Conservation (phyloP, 2,888 invertebrate genomes). For the Melanargia galathea region DNA sequence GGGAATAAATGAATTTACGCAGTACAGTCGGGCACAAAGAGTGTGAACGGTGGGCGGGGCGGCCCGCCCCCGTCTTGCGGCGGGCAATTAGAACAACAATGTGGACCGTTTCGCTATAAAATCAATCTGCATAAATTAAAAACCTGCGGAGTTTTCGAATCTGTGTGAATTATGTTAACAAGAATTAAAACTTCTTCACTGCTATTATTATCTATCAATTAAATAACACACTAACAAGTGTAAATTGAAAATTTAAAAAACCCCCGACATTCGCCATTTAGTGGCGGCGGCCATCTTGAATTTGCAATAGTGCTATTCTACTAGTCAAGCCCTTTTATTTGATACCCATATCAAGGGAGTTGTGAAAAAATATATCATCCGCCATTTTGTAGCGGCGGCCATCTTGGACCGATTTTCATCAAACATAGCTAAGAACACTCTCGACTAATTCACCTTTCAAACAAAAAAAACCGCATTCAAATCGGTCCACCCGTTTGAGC, state of each 20-base stretch:
- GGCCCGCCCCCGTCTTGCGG: slow-evolving; percentile 67
- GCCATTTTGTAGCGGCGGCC: too few species aligned
- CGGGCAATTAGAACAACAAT: slow-evolving; percentile 68
- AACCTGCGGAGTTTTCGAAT: slow-evolving; percentile 35
- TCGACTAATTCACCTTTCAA: too few species aligned
- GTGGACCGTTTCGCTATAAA: slow-evolving; percentile 60
- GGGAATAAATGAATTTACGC: slow-evolving; percentile 56
- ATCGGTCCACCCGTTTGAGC: background rate
- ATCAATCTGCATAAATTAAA: slow-evolving; percentile 64
- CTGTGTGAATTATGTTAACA: slow-evolving; percentile 37
- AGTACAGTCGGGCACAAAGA: slow-evolving; percentile 66
- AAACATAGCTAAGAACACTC: too few species aligned
- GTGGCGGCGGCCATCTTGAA: too few species aligned
- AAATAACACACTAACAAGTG: background rate
- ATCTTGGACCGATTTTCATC: too few species aligned
- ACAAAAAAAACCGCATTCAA: background rate
- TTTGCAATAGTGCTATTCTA: too few species aligned
- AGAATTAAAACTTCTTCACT: slow-evolving; percentile 22
- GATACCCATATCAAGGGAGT: too few species aligned
- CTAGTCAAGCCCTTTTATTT: too few species aligned
- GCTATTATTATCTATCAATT: background rate
- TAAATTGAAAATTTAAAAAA: too few species aligned
- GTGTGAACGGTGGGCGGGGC: slow-evolving; percentile 67
- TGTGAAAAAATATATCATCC: too few species aligned
- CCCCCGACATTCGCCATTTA: too few species aligned